Base-by-base conservation (phyloP, 2,888 invertebrate species). In the Andrena haemorrhoa region DNA sequence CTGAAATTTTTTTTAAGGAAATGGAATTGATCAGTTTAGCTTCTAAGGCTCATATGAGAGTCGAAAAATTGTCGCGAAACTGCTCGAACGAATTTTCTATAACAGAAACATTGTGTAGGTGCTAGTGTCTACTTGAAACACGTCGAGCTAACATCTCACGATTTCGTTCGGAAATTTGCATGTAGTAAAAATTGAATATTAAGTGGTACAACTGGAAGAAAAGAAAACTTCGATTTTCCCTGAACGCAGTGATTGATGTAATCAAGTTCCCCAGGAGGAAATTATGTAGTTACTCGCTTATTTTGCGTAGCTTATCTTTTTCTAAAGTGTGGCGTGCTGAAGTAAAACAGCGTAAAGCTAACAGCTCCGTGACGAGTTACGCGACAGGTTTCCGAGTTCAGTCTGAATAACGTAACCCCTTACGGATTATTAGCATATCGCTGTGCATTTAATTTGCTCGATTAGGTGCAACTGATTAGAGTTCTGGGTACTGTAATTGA, bases 391-490 rank as follows among this genome's bases (percentile, higher is more conserved):
- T 75, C 66, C 1, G 2, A 31, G 31, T 53, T 66, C 41, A 61
- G 53, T 78, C 60, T 75, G 61, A 75, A 61, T 66, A 78, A 66
- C 75, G 16, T n/a, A 60, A 61, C 51, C 31, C 61, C 61, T 78
- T 75, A 75, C 75, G 61, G 61, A 65, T 47, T 74, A 74, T 74
- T 74, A 74, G 33, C 66, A 23, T 58, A 33, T n/a, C 58, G 31
- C 33, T 49, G 31, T 31, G 66, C 41, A 60, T 75, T 75, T 75
- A 51, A 66, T 41, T 26, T 69, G 41, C 51, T 23, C 61, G 41
- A 49, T 47, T 53, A 47, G 29, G 23, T 23, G 6, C n/a, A 49
- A 53, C 66, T 33, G 23, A 68, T 51, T 31, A 12, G 26, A 41
- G 16, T 20, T 10, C 8, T 5, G 16, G 10, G n/a, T 7, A 10